These are phyloP conservation scores for Teleopsis dalmanni DNA, from an alignment of 1,140 invertebrate genomes.

Conservation along the genomic window DNA sequence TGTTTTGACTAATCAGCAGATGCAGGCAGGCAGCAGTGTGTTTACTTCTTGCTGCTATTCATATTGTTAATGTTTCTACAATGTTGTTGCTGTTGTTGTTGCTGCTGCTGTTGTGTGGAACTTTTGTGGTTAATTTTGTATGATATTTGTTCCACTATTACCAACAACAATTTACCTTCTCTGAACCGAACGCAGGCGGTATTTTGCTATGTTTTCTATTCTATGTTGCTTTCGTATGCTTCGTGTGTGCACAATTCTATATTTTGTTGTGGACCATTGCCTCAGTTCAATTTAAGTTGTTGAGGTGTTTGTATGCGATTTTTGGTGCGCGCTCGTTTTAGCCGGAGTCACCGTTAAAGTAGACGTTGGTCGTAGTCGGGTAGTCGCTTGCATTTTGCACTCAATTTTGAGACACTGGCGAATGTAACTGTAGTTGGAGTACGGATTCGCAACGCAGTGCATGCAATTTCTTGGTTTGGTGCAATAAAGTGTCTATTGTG, in stretches of 20 bases:
- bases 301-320: conserved; percentile 11
- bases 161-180: neutral
- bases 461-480: no score
- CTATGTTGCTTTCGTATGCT: no score
- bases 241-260: neutral
- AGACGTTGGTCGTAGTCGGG: neutral
- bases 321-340: neutral
- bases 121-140: neutral
- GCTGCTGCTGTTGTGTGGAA: neutral
- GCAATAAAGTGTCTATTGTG: no score
- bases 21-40: no score
- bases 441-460: no score
- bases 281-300: conserved; percentile 12
- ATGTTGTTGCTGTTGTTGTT: neutral
- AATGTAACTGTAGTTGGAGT: no score
- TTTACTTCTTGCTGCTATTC: no score
- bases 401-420: no score
- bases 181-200: neutral
- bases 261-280: neutral
- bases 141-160: no score
- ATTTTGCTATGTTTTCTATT: neutral
- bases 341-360: neutral
- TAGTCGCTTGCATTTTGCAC: no score
- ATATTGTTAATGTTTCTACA: no score
- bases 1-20: no score